Base-by-base conservation (phyloP, 1,140 invertebrate species). In the Homarus americanus region DNA sequence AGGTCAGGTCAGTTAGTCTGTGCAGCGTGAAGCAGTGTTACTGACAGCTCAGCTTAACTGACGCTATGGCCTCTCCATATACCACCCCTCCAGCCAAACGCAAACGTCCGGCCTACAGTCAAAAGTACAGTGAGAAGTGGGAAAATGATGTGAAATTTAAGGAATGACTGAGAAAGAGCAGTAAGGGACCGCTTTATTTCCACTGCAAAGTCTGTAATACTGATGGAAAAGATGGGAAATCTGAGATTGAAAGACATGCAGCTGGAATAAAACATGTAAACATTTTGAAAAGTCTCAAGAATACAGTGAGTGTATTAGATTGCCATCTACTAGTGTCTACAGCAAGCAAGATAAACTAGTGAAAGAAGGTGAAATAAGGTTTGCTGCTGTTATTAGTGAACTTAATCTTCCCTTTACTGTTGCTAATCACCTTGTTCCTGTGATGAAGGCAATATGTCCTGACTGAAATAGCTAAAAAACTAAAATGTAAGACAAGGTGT, bases 281-380 rank as follows among this genome's bases (percentile, higher is more conserved):
- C 4, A 76, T 36, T 34, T 17, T 87, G 36, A 44, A 38, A 86
- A 34, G 12, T 85, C 10, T 9, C 72, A 15, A 85, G 34, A 72
- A 41, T 10, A 85, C 83, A 32, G 58, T 85, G 15, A 85, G 73
- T 76, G 85, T 87, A 3, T 32, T 76, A 4, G 38, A 44, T 36
- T 72, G 58, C 63, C 63, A 85, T 15, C 5, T 41, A 40, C 78
- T 34, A 87, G 85, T 87, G 75, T 24, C 5, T 32, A 75, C 10
- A 78, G 53, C 40, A 40, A 24, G 12, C 32, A 44, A 38, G 40
- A 87, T n/a, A n/a, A 85, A 63, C 28, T 36, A 76, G 72, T 87
- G 72, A 87, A 87, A 44, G 85, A 87, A 78, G 72, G 72, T 78
- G 85, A 87, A 87, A 87, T 87, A 76, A 76, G 85, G 38, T 58